A percentile compares a stretch with the other conserved stretches of the same genome.
Conservation (phyloP, 1,140 invertebrate species). For the Sitophilus oryzae region DNA sequence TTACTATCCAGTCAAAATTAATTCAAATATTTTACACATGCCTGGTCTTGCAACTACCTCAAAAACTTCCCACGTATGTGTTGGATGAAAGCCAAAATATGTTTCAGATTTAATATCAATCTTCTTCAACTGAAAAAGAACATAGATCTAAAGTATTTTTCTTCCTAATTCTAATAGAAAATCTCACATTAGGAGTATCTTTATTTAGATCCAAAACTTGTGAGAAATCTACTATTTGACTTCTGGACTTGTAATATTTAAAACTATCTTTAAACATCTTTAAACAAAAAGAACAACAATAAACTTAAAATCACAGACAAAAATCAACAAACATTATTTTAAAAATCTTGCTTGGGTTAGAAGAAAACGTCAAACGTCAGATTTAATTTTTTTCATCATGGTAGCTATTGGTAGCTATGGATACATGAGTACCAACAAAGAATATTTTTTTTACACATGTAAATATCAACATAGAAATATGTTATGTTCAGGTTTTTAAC, state of each 20-base stretch:
- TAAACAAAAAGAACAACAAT: neutral
- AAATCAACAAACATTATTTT: neutral
- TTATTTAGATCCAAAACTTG: constrained; percentile 49
- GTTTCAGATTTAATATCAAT: constrained; percentile 2
- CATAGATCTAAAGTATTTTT: neutral
- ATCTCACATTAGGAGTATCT: constrained; percentile 1
- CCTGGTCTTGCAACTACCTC: constrained; percentile 53
- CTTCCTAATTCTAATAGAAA: neutral
- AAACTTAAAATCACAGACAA: neutral
- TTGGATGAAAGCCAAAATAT: constrained; percentile 47
- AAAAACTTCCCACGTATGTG: constrained; percentile 54
- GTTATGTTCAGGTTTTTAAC: too few species aligned
- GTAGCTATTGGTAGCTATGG: too few species aligned
- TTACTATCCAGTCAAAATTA: constrained; percentile 8
- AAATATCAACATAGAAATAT: too few species aligned
- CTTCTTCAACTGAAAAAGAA: constrained; percentile 35
- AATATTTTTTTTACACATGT: too few species aligned
- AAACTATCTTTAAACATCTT: constrained; percentile 53
- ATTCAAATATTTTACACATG: constrained; percentile 19
- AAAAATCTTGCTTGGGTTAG: too few species aligned
- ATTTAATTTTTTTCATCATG: too few species aligned
- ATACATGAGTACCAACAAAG: too few species aligned
- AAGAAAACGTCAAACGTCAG: too few species aligned
- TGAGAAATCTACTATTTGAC: constrained; percentile 45
- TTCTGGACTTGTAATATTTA: constrained; percentile 56